Percentiles rank a stretch among this genome's conserved stretches.
These are phyloP conservation scores for Drosophila buzzatii DNA, from an alignment of 2,888 invertebrate species.

Conservation along the genomic window DNA sequence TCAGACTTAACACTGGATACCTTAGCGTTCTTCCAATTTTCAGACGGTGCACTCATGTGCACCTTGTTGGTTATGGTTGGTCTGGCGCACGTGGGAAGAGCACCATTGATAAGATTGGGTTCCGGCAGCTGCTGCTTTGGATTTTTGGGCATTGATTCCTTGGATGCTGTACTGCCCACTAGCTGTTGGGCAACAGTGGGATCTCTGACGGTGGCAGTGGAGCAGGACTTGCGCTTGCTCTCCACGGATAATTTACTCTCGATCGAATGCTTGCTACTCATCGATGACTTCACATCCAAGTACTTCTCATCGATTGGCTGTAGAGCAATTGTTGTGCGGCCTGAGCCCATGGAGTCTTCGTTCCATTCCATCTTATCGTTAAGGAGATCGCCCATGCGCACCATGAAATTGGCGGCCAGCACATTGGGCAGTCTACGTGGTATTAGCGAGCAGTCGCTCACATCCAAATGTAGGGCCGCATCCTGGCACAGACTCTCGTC, in stretches of 20 bases:
- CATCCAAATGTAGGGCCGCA: constrained; percentile 37
- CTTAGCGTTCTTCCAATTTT: constrained; percentile 7
- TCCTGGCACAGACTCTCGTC: constrained; percentile 38
- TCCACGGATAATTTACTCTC: constrained; percentile 1
- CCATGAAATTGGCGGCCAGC: constrained; percentile 49
- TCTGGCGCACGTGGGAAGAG: neutral
- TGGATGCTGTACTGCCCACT: neutral
- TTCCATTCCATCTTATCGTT: constrained; percentile 40
- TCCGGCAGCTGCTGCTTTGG: neutral
- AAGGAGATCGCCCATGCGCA: constrained; percentile 44
- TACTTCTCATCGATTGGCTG: neutral
- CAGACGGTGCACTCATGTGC: neutral
- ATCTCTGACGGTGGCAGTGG: constrained; percentile 1
- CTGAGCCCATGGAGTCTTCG: constrained; percentile 6
- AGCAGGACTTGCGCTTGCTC: constrained; percentile 3
- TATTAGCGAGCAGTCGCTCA: constrained; percentile 34
- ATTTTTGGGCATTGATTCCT: neutral
- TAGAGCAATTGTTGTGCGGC: neutral
- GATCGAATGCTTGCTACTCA: constrained; percentile 2
- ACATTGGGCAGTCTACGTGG: constrained; percentile 45
- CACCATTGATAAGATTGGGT: neutral
- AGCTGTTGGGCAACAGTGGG: neutral
- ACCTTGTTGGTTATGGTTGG: constrained; percentile 5
- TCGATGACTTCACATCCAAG: neutral
- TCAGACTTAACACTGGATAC: constrained; percentile 1